These are phyloP conservation scores for Cryptomyrus ogoouensis DNA, from an alignment of 2,113 vertebrate species.

Conservation along the genomic window DNA sequence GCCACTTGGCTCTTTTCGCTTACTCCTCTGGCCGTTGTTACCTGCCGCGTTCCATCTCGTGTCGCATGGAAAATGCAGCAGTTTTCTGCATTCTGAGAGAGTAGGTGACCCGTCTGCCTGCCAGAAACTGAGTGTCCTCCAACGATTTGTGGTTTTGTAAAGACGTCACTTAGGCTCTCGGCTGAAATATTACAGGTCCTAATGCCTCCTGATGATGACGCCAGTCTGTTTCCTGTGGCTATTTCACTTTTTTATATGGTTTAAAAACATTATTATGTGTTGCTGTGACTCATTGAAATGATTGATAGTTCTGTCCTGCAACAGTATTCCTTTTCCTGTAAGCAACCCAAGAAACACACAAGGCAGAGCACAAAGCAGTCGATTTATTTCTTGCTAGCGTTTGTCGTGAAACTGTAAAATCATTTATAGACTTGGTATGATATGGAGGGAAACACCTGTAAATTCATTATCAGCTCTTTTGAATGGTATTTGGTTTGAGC, in stretches of 20 bases:
- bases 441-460: constrained; percentile 13
- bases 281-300: constrained; percentile 25
- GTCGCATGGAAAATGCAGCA: constrained; percentile 11
- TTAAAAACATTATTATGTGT: constrained; percentile 24
- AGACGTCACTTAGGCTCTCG: background rate
- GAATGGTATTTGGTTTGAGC: background rate
- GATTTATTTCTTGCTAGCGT: background rate
- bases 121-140: background rate
- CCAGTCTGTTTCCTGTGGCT: constrained; percentile 12
- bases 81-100: background rate
- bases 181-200: constrained; percentile 22
- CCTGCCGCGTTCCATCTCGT: background rate
- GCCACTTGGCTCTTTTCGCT: background rate
- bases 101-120: background rate
- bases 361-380: background rate
- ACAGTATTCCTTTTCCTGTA: constrained; percentile 15
- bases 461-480: background rate
- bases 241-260: constrained; percentile 15
- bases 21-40: background rate
- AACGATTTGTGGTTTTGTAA: constrained; percentile 16
- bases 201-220: constrained; percentile 19
- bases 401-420: constrained; percentile 7
- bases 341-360: constrained; percentile 5
- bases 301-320: constrained; percentile 19
- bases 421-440: background rate